A percentile compares a stretch with the other conserved stretches of the same genome.
phyloP scores from a whole-genome alignment of 2,113 vertebrate species.

The Apteryx mantelli region DNA sequence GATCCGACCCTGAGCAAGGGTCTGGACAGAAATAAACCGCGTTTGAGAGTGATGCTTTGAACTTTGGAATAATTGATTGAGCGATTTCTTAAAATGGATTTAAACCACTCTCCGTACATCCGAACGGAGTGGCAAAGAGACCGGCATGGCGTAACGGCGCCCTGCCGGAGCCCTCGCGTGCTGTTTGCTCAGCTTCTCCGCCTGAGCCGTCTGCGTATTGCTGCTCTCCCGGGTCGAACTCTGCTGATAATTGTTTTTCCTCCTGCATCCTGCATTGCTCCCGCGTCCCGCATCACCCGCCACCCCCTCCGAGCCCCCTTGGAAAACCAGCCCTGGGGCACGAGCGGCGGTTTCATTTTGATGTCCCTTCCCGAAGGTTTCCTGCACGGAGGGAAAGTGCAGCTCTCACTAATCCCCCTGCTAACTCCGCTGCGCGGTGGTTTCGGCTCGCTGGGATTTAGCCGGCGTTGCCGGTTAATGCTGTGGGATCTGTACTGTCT shows the following conservation, averaged over 20 bases:
- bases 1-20: neutral
- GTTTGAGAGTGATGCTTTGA: neutral
- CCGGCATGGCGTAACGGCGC: neutral
- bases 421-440: conserved; percentile 35
- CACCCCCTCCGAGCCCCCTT: neutral
- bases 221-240: conserved; percentile 11
- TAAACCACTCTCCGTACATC: neutral
- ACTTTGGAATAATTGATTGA: neutral
- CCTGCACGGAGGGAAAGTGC: conserved; percentile 16
- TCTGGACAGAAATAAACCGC: neutral
- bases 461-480: neutral
- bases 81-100: neutral
- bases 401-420: conserved; percentile 32
- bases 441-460: conserved; percentile 52
- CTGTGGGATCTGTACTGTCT: neutral
- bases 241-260: neutral
- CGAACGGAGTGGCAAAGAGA: neutral
- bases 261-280: neutral
- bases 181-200: conserved; percentile 23
- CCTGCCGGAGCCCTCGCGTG: neutral
- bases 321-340: neutral
- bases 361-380: neutral
- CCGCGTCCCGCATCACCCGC: neutral
- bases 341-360: neutral
- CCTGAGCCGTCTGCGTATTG: conserved; percentile 2